Evolutionary conservation across 2,797 vertebrate genomes (phyloP).

Genomic region (Sandelia bainsii): DNA sequence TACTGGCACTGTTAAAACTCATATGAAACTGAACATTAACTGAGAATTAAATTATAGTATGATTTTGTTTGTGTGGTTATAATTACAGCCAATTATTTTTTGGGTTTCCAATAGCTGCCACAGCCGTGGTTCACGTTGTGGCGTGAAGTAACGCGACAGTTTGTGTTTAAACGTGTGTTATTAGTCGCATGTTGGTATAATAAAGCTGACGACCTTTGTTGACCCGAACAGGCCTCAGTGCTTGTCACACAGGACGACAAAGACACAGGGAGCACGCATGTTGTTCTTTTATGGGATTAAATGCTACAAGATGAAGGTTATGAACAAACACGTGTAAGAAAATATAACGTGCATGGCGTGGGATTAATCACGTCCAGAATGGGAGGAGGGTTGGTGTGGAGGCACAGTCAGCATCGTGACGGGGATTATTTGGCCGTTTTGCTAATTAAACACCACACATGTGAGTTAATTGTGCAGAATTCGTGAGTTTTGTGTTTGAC

Average conservation of each 20-base stretch:
- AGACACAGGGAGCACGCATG: background rate
- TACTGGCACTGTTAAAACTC: background rate
- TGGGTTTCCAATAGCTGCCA: no score
- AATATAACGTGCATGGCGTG: background rate
- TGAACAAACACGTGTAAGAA: slow-evolving; percentile 5
- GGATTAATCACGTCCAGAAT: background rate
- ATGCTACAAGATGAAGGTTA: background rate
- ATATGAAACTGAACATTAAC: background rate
- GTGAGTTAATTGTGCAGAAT: background rate
- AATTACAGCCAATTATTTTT: background rate
- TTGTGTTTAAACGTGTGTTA: background rate
- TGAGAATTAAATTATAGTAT: no score
- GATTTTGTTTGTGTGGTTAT: no score
- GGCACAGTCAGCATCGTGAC: no score
- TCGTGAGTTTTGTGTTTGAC: background rate
- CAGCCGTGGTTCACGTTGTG: no score
- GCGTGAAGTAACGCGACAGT: no score
- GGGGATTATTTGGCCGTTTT: no score
- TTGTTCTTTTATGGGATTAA: background rate
- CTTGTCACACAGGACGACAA: no score
- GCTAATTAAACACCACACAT: no score
- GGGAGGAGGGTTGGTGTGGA: no score
- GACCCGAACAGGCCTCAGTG: background rate
- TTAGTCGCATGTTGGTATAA: background rate
- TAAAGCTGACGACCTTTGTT: slow-evolving; percentile 20